These are phyloP conservation scores for Chloroceryle inda DNA, from an alignment of 2,797 vertebrate genomes.

Conservation along the genomic window DNA sequence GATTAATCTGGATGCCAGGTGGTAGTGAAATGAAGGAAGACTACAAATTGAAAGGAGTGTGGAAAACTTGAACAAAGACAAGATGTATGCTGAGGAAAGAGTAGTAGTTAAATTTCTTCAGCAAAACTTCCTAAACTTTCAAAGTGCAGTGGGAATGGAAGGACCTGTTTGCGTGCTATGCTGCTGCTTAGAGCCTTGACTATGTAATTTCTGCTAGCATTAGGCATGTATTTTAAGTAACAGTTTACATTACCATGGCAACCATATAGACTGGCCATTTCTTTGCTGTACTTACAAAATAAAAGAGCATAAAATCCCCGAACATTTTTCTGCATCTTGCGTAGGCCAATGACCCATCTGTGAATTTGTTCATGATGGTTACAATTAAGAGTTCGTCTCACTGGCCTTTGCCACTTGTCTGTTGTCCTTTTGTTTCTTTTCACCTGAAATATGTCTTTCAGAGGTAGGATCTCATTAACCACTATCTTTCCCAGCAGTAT, in stretches of 20 bases:
- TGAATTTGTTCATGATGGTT: not conserved
- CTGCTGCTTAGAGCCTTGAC: not conserved
- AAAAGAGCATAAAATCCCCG: not conserved
- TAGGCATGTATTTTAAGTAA: not conserved
- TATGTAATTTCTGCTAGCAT: not conserved
- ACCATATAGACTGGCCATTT: not conserved
- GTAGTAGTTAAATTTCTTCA: not conserved
- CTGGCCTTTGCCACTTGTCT: not conserved
- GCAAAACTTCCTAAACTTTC: not conserved
- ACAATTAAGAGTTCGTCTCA: not conserved
- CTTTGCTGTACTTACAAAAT: not conserved
- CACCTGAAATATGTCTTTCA: not conserved
- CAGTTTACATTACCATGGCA: constrained; percentile 7
- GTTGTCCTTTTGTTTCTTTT: not conserved
- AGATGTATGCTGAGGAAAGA: not conserved
- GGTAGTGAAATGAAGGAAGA: not conserved
- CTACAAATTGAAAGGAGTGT: not conserved
- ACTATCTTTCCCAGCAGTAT: not conserved
- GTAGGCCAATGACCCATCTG: not conserved
- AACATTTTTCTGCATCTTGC: not conserved
- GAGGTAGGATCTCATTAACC: constrained; percentile 36
- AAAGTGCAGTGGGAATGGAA: not conserved
- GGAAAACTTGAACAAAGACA: not conserved
- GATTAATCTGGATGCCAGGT: not conserved
- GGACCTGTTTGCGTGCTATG: not conserved